Evolutionary conservation across 2,113 vertebrate species (phyloP), one percentile per base, ranked within the genome.

Genomic region (Piprites chloris): DNA sequence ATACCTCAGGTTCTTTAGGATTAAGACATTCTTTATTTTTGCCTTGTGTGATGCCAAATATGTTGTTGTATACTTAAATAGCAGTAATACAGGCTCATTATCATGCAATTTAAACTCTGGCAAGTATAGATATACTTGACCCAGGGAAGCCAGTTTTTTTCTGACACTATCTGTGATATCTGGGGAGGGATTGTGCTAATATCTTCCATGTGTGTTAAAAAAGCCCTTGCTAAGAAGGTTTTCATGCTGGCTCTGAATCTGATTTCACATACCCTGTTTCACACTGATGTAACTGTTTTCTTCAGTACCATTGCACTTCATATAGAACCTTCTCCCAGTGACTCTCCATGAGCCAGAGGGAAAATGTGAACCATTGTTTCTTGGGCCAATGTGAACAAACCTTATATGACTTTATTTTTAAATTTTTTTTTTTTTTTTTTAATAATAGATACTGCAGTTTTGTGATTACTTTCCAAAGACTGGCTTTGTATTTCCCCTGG

Each of bases 191-290:
- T 65, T 77, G 90, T 92, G 92, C 68, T 96, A 96, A 96, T 95
- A 93, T 79, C 90, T 96, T 96, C 92, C 95, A 97, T 96, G 93
- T 95, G 95, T 94, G 79, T 89, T 89, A 88, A 78, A 96, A 75
- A 32, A 78, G 61, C 56, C 68, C 46, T 95, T 52, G 72, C 83
- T 93, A 67, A 77, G 88, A 90, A 86, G 52, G 72, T 83, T 91
- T 92, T 85, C 65, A 32, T 72, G 65, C 80, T 89, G 84, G 65
- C 73, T 81, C 87, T 56, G 76, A 95, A 42, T 89, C 49, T 62
- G 73, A 72, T 93, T 93, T 94, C 85, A 78, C 83, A 65, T 81
- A 41, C 79, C 35, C 61, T 0, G 0, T 61, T 86, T 95, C 85
- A 83, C 93, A 85, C 81, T 91, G 90, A 83, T 90, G 79, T 93